Base-by-base conservation (phyloP, 30 jellyfish, hydroid and myxozoan genomes). In the Chrysaora quinquecirrha region DNA sequence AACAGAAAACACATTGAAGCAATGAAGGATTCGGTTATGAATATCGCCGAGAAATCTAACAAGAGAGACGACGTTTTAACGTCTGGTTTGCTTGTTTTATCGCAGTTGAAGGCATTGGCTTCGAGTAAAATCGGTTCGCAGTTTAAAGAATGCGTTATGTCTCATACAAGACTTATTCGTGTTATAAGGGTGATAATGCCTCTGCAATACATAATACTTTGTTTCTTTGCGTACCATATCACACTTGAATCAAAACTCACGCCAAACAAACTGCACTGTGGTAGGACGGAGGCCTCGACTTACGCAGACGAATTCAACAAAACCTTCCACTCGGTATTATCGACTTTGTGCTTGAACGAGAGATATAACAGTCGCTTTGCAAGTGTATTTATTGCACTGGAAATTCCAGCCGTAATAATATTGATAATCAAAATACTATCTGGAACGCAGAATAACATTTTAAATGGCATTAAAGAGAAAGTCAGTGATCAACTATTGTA, bases 381-480 rank as follows among this genome's bases (percentile, higher is more conserved):
- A 16, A 52, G 68, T 20, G 68, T 52, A 20, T 52, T 52, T 52
- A 12, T 52, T 16, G 25, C 68, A 52, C 25, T 52, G 68, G 68
- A 52, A 19, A 16, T 52, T 20, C 24, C 68, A 52, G 27, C 68
- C 12, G 2, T 52, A 3, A 4, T 16, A 7, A 20, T 52, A 20
- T 52, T 52, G 2, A 2, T 52, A 52, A 2, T 4, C 68, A 52
- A 52, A 19, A 16, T 52, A 52, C n/a, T n/a, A n/a, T n/a, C n/a
- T n/a, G 54, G 11, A 38, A 14, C 6, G 14, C 54, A 38, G 54
- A 3, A 38, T 38, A 38, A 38, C 54, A 3, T 38, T 3, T 38
- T 38, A 6, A 3, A 6, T 38, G 54, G 54, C 14, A 14, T 38
- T 14, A 38, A 38, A 14, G 11, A 3, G 11, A 6, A 38, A 38